A percentile compares a stretch with the other conserved stretches of the same genome.
Evolutionary conservation across 2,888 invertebrate genomes (phyloP).

Genomic region (Odontomyia ornata): DNA sequence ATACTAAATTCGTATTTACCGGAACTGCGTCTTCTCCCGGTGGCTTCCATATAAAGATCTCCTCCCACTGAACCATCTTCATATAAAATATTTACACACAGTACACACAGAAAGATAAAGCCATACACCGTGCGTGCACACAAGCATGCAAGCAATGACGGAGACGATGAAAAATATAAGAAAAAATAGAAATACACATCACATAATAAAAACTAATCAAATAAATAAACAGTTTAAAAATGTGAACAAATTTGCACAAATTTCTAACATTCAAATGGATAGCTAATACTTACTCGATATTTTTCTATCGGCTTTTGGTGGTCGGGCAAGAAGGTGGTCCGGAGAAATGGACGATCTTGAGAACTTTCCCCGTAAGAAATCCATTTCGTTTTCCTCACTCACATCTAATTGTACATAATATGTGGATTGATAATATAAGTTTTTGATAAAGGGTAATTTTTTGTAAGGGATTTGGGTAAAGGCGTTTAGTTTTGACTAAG

Average conservation of each 20-base stretch:
- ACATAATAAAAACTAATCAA: constrained; percentile 40
- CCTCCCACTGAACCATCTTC: constrained; percentile 52
- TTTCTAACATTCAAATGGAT: neutral
- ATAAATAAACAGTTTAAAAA: neutral
- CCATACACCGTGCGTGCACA: constrained; percentile 30
- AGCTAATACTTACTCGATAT: constrained; percentile 51
- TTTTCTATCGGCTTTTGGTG: constrained; percentile 49
- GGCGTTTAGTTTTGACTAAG: too few relatives aligned
- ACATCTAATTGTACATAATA: constrained; percentile 47
- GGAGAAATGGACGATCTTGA: constrained; percentile 51
- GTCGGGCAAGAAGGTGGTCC: constrained; percentile 41
- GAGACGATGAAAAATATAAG: constrained; percentile 39
- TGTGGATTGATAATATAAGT: too few relatives aligned
- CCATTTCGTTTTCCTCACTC: constrained; percentile 51
- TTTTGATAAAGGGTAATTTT: neutral
- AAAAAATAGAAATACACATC: constrained; percentile 26
- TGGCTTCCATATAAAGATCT: constrained; percentile 63
- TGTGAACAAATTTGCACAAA: neutral
- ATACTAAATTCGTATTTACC: constrained; percentile 56
- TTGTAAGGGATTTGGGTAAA: neutral
- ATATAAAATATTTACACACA: constrained; percentile 22
- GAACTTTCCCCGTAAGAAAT: constrained; percentile 49
- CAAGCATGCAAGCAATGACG: constrained; percentile 24
- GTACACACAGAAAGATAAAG: constrained; percentile 19
- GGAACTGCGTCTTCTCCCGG: constrained; percentile 62